These are phyloP conservation scores for Zonitis immaculata DNA, from an alignment of 2,888 invertebrate species.

Conservation along the genomic window DNA sequence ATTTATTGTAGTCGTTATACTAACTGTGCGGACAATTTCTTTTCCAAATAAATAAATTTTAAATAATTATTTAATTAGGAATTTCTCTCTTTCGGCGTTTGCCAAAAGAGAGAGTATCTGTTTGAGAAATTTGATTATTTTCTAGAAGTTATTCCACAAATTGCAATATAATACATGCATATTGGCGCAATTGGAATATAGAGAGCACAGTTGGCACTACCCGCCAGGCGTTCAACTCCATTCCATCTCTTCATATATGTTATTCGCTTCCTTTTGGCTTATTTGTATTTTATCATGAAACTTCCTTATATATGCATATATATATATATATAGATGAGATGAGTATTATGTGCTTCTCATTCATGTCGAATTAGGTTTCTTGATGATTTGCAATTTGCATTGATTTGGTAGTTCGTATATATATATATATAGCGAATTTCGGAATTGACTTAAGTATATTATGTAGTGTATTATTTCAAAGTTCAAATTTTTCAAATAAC, in stretches of 20 bases:
- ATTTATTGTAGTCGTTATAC: too few species aligned
- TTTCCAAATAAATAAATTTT: too few species aligned
- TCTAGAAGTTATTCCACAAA: constrained; percentile 43
- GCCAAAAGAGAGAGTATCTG: too few species aligned
- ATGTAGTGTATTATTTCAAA: too few species aligned
- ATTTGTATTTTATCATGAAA: constrained; percentile 32
- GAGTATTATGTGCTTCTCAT: constrained; percentile 26
- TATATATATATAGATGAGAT: constrained; percentile 23
- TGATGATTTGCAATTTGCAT: constrained; percentile 28
- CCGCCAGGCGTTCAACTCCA: constrained; percentile 29
- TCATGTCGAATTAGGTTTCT: constrained; percentile 24
- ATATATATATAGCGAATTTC: too few species aligned
- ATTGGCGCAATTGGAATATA: constrained; percentile 43
- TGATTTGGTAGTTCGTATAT: constrained; percentile 21
- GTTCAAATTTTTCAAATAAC: too few species aligned
- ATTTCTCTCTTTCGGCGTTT: too few species aligned
- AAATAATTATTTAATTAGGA: too few species aligned
- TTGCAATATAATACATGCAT: constrained; percentile 45
- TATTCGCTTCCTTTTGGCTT: constrained; percentile 28
- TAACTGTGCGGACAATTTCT: too few species aligned
- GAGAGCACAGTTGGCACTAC: constrained; percentile 31
- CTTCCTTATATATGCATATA: too few species aligned
- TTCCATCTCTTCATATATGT: constrained; percentile 23
- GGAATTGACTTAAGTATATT: not conserved
- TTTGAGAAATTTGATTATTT: constrained; percentile 39